A percentile compares a stretch with the other conserved stretches of the same genome.
Conservation (phyloP, 2,888 invertebrate species). For the Tryphoninae sp. region DNA sequence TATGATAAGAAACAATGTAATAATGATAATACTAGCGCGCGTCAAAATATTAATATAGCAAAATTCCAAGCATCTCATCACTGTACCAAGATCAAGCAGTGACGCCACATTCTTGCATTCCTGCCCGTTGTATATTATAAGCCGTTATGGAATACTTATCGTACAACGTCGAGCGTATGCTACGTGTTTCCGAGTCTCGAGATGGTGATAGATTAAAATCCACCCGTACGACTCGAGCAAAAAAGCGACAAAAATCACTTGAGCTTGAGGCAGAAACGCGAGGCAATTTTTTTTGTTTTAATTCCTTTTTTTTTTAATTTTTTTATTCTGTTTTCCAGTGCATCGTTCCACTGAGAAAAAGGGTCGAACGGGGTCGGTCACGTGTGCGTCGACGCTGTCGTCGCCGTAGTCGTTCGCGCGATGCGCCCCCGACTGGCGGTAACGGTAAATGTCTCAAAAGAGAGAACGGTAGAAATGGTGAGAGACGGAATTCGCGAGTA, state of each 20-base stretch:
- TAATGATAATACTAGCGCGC: background rate
- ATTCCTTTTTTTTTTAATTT: conserved; percentile 16
- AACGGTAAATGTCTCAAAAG: background rate
- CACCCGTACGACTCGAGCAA: conserved; percentile 24
- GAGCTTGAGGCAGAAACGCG: background rate
- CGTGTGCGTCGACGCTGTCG: conserved; percentile 40
- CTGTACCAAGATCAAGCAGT: background rate
- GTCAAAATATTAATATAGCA: background rate
- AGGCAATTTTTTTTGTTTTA: conserved; percentile 41
- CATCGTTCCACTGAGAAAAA: conserved; percentile 25
- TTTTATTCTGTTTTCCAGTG: conserved; percentile 11
- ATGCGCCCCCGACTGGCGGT: conserved; percentile 36
- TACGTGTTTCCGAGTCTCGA: conserved; percentile 2
- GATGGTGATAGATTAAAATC: conserved; percentile 52
- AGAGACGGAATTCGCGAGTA: conserved; percentile 16
- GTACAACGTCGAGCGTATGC: background rate
- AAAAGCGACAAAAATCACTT: too few relatives aligned
- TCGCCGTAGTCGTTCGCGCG: conserved; percentile 30
- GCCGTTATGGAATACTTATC: background rate
- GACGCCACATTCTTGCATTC: background rate
- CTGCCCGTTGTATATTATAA: background rate
- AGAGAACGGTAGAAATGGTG: background rate
- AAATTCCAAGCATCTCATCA: background rate
- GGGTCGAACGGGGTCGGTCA: conserved; percentile 32
- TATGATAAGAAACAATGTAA: too few relatives aligned